Base-by-base conservation (phyloP, 2,113 vertebrate genomes). In the Anoplopoma fimbria region DNA sequence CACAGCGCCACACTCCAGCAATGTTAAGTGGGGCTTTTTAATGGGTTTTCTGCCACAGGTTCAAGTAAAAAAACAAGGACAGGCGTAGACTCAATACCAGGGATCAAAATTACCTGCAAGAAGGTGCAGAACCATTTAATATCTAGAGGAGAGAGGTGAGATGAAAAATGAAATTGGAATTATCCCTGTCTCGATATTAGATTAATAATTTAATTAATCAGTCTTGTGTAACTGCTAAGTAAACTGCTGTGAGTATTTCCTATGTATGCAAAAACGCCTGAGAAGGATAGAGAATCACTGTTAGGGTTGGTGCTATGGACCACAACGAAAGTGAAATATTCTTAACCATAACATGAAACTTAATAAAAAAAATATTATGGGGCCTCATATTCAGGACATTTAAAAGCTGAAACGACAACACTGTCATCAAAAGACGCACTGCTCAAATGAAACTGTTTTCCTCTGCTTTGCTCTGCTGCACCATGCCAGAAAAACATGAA, bases 1-100 rank as follows among this genome's bases (percentile, higher is more conserved):
- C 91, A 86, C 87, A 75, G 77, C 62, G 62, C 82, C 84, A 85
- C 84, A 83, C 89, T 91, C 79, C 85, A 79, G 89, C 87, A 92
- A 92, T 93, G 86, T 88, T 92, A 91, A 92, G 89, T 92, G 90
- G 75, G 72, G 81, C 69, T 76, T 90, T n/a, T 92, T 92, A 93
- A 94, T 88, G 77, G 87, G 79, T 75, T 89, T 86, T 87, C 85
- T 88, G 69, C 88, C 75, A 88, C 61, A 83, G 85, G 79, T 92
- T 79, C 73, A 80, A 87, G 82, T 84, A 38, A 81, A 82, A 91
- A 91, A 89, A 86, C 79, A 83, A 78, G 85, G 79, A 79, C 60
- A 23, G 14, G 57, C 75, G 49, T 74, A 77, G 71, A 69, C 62
- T 80, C 81, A 15, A 19, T 87, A 85, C 82, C 71, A 83, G 62